These are phyloP conservation scores for Cephus nigrinus DNA, from an alignment of 2,888 invertebrate genomes.

Conservation along the genomic window DNA sequence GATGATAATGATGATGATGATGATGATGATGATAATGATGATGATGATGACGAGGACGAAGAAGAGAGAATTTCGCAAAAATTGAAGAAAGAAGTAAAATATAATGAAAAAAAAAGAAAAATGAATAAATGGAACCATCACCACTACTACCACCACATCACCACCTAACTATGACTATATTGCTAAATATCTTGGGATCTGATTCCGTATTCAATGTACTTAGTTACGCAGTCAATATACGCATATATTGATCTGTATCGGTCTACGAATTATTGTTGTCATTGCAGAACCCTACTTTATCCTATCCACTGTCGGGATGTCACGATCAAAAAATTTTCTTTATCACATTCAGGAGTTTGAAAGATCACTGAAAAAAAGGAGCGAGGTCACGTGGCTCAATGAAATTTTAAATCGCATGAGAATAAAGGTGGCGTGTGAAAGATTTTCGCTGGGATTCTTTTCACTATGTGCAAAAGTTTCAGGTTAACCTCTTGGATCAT, in stretches of 20 bases:
- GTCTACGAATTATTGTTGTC: not conserved
- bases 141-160: slow-evolving; percentile 23
- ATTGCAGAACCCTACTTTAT: not conserved
- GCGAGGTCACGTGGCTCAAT: not conserved
- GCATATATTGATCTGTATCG: slow-evolving; percentile 51
- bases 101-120: not conserved
- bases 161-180: slow-evolving; percentile 53
- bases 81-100: slow-evolving; percentile 1
- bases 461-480: not conserved
- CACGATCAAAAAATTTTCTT: not conserved
- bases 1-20: slow-evolving; percentile 7
- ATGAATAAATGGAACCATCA: not conserved
- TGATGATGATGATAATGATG: not conserved
- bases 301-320: not conserved
- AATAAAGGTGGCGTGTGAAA: not conserved
- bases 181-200: slow-evolving; percentile 56
- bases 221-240: slow-evolving; percentile 62
- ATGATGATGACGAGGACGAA: not conserved
- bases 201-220: slow-evolving; percentile 62
- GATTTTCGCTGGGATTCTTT: not conserved
- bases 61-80: not conserved
- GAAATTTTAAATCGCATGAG: not conserved
- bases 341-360: too few relatives aligned
- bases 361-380: not conserved
- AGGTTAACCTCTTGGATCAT: not conserved